Conservation (phyloP, 2,113 vertebrate genomes). For the Solea senegalensis region DNA sequence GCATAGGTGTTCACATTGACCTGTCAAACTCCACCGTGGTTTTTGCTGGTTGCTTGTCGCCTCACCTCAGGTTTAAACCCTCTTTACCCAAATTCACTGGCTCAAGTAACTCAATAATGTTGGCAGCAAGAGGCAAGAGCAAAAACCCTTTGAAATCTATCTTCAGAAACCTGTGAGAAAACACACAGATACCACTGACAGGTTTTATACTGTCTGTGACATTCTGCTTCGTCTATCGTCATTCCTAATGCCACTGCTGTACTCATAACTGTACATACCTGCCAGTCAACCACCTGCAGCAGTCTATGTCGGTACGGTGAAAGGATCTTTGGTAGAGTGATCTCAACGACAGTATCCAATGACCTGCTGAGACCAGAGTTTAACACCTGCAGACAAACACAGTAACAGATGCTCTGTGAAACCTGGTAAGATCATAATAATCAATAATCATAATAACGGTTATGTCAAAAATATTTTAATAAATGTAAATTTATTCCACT, state of each 20-base stretch:
- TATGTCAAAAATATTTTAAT: not conserved
- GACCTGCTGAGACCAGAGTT: slow-evolving; percentile 89
- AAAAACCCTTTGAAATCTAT: not conserved
- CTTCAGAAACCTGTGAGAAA: not conserved
- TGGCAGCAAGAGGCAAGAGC: not conserved
- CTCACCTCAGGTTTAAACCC: not conserved
- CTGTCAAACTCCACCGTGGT: not conserved
- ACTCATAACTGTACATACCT: slow-evolving; percentile 77
- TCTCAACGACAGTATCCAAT: slow-evolving; percentile 82
- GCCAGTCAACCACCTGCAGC: slow-evolving; percentile 85
- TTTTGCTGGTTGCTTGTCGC: not conserved
- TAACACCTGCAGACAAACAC: slow-evolving; percentile 83
- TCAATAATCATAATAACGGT: not conserved
- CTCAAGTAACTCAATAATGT: not conserved
- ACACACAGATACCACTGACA: not conserved
- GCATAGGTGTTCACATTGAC: no score
- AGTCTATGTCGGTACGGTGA: slow-evolving; percentile 79
- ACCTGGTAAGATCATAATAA: not conserved
- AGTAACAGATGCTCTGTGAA: not conserved
- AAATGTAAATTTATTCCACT: no score
- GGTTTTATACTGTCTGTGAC: not conserved
- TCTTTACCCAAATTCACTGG: not conserved
- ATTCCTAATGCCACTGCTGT: not conserved
- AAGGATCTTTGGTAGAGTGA: slow-evolving; percentile 87
- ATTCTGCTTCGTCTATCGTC: not conserved